Evolutionary conservation across 1,140 invertebrate species (phyloP).

Genomic region (Leptestheria dahalacensis): DNA sequence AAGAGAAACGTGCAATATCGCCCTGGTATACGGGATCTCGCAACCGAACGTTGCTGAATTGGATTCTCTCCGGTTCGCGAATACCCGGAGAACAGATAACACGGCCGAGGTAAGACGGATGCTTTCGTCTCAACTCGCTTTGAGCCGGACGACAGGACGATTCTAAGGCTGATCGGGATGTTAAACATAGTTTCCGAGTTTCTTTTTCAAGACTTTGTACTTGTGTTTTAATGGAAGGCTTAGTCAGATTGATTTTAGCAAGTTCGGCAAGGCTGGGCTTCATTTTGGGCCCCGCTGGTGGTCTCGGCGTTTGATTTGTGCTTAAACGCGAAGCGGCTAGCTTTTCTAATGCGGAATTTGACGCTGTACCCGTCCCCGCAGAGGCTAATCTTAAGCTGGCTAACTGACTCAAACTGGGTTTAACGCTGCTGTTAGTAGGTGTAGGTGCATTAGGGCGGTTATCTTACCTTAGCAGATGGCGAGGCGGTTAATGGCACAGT

Average conservation of each 20-base stretch:
- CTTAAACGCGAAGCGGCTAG: not conserved
- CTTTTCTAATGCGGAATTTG: not conserved
- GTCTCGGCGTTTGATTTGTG: not conserved
- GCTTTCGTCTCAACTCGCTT: not conserved
- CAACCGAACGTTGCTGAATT: too few species aligned
- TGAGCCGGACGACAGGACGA: not conserved
- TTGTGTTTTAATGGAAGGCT: not conserved
- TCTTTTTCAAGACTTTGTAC: not conserved
- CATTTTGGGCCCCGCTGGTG: not conserved
- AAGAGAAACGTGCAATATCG: constrained; percentile 31
- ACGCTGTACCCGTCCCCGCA: not conserved
- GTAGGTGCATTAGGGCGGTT: not conserved
- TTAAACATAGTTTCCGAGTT: not conserved
- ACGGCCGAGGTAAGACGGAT: not conserved
- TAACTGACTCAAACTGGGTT: constrained; percentile 4
- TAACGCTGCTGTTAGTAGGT: not conserved
- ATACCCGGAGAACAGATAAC: not conserved
- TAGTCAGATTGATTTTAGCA: constrained; percentile 3
- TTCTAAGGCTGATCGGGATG: not conserved
- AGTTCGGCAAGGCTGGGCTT: constrained; percentile 9
- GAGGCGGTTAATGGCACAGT: not conserved
- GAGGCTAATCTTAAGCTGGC: not conserved
- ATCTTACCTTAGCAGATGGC: constrained; percentile 9
- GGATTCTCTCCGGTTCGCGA: too few species aligned
- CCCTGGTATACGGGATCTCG: not conserved